phyloP scores from a whole-genome alignment of 2,888 invertebrate genomes.

The Galerucella calmariensis region DNA sequence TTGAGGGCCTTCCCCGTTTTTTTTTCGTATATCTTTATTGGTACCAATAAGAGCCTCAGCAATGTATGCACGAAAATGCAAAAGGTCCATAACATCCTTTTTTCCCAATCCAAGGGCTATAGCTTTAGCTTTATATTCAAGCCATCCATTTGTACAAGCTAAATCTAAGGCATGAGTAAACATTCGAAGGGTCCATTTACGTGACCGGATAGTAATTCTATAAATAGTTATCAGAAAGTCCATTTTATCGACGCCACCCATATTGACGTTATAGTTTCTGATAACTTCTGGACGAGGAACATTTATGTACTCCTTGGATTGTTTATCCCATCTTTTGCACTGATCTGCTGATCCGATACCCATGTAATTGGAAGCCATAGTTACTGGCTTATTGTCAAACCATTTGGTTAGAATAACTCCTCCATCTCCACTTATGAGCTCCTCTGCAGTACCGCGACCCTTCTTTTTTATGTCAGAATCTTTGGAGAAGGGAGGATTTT shows the following conservation, averaged over 20 bases:
- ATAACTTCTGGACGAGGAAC: slow-evolving; percentile 18
- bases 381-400: too few species aligned
- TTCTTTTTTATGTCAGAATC: too few species aligned
- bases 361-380: too few species aligned
- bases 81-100: slow-evolving; percentile 21
- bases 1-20: slow-evolving; percentile 15
- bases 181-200: slow-evolving; percentile 29
- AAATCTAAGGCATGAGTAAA: slow-evolving; percentile 28
- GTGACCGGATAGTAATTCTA: slow-evolving; percentile 9
- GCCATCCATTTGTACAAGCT: slow-evolving; percentile 22
- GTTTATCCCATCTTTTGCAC: too few species aligned
- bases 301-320: slow-evolving; percentile 36
- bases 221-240: slow-evolving; percentile 15
- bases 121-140: slow-evolving; percentile 25
- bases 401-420: too few species aligned
- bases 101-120: slow-evolving; percentile 3
- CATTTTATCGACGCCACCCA: slow-evolving; percentile 20
- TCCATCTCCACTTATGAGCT: too few species aligned
- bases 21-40: slow-evolving; percentile 7
- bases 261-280: slow-evolving; percentile 8
- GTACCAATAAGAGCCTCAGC: slow-evolving; percentile 20
- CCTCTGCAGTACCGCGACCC: too few species aligned
- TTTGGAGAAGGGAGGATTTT: too few species aligned
- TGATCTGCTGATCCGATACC: too few species aligned
- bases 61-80: slow-evolving; percentile 30